phyloP scores from a whole-genome alignment of 2,888 invertebrate species.

The Lydus trimaculatus region DNA sequence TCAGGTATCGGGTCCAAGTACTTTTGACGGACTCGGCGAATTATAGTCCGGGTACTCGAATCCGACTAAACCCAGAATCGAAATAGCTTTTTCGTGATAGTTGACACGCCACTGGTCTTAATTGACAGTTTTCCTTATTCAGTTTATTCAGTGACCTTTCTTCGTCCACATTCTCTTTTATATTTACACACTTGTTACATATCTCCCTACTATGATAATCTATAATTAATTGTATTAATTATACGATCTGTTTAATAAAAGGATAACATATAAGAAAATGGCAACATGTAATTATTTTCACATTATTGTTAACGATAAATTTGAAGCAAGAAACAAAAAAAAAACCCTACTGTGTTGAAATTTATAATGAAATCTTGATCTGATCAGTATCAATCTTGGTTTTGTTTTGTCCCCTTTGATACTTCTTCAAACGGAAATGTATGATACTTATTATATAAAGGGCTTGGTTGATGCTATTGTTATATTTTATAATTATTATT shows the following conservation, averaged over 20 bases:
- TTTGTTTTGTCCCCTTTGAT: neutral
- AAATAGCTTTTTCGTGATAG: too few relatives aligned
- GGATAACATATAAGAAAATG: neutral
- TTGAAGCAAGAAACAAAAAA: neutral
- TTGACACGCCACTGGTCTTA: too few relatives aligned
- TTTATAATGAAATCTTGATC: neutral
- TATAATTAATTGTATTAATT: conserved; percentile 7
- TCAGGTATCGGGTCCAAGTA: too few relatives aligned
- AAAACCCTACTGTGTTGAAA: neutral
- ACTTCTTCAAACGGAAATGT: neutral
- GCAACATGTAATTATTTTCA: conserved; percentile 1
- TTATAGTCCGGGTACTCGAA: too few relatives aligned
- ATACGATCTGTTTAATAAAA: neutral
- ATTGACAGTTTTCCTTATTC: too few relatives aligned
- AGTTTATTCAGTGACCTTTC: neutral
- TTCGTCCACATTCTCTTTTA: neutral
- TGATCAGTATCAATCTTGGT: neutral
- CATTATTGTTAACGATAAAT: conserved; percentile 2
- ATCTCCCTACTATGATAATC: neutral
- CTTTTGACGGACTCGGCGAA: too few relatives aligned
- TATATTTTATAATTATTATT: neutral
- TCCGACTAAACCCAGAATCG: too few relatives aligned
- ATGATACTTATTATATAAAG: neutral
- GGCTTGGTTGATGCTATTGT: neutral
- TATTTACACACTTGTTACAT: neutral